A percentile compares a stretch with the other conserved stretches of the same genome.
phyloP scores from a whole-genome alignment of 2,888 invertebrate species.

The Epistrophe eligans region DNA sequence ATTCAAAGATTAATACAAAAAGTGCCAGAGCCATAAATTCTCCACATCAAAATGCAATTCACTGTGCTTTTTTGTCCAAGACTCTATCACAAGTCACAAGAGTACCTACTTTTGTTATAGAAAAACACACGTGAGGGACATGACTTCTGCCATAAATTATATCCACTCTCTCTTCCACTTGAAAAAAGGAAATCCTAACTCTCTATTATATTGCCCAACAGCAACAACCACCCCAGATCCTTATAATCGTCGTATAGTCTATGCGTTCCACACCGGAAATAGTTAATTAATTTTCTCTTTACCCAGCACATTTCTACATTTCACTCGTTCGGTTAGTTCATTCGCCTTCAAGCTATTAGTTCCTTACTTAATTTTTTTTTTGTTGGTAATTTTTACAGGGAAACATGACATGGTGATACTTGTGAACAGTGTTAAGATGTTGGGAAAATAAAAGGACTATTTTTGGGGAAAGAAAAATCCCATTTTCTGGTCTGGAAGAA shows the following conservation, averaged over 20 bases:
- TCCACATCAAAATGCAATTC: constrained; percentile 50
- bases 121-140: constrained; percentile 37
- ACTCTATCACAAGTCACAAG: background rate
- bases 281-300: constrained; percentile 69
- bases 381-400: background rate
- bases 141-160: constrained; percentile 59
- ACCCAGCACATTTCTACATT: constrained; percentile 49
- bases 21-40: constrained; percentile 51
- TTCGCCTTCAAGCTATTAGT: constrained; percentile 24
- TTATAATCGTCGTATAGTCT: background rate
- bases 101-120: constrained; percentile 17
- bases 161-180: background rate
- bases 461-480: background rate
- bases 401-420: background rate
- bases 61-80: background rate
- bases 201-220: constrained; percentile 10
- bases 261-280: constrained; percentile 31
- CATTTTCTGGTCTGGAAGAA: background rate
- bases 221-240: background rate
- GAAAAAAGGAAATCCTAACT: constrained; percentile 22
- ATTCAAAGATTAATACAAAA: constrained; percentile 30
- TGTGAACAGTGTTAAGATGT: background rate
- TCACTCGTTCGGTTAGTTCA: constrained; percentile 10
- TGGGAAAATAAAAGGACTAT: background rate
- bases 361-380: background rate